Base-by-base conservation (phyloP, 2,888 invertebrate genomes). In the Tethea ocularis region DNA sequence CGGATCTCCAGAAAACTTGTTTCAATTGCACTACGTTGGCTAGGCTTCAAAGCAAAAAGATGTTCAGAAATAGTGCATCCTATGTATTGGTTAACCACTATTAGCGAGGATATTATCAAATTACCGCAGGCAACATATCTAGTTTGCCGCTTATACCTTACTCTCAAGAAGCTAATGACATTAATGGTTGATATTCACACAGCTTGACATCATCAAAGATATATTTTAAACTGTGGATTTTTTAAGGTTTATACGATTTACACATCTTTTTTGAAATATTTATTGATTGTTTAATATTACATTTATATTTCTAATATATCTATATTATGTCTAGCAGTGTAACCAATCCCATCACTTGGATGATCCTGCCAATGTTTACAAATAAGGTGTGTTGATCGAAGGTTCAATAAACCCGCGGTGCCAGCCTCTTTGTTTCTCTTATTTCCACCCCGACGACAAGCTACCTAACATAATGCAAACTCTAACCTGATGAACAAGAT, bases 321-420 rank as follows among this genome's bases (percentile, higher is more conserved):
- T 13, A 2, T 1, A 13, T 2, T 33, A 59, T 63, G 69, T 69
- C 75, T 67, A 46, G 0, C n/a, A 61, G 56, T 75, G 68, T 53
- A 58, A 29, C 52, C 61, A 22, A 41, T 17, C 52, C 56, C 70
- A 58, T 65, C 51, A 63, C 66, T 67, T 63, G 63, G 62, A 72
- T 74, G 76, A 71, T 67, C 68, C 72, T 73, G 74, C 77, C 84
- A 82, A 84, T 90, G 86, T 90, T 89, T 89, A 89, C 89, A 86
- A 89, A 89, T 88, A 88, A 82, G 88, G 89, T 65, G 66, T 63
- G 77, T 72, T 72, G 74, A 68, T 70, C 75, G 67, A 61, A 72
- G 73, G 88, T 80, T 76, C 78, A 69, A 77, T 87, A 86, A 84
- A 87, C 78, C 60, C 51, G 61, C 51, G 51, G 55, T 64, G 51